Base-by-base conservation (phyloP, 2,888 invertebrate genomes). In the Zhuqinia jingwanae region DNA sequence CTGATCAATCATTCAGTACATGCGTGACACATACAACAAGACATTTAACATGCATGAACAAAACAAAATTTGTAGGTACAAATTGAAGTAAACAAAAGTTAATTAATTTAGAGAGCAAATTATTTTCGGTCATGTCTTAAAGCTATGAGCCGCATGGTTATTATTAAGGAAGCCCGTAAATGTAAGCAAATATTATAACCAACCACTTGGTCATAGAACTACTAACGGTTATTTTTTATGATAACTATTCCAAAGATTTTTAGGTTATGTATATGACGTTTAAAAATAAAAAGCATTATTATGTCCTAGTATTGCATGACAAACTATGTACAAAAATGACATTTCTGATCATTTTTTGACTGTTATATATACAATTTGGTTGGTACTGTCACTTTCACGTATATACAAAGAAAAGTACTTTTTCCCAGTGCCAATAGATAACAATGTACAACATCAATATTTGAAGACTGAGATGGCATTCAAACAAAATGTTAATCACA, bases 391-490 rank as follows among this genome's bases (percentile, higher is more conserved):
- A 36, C 45, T 20, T 70, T 42, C 20, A 17, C 30, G 42, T 58
- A 58, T 76, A 30, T 68, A 42, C 47, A 68, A 11, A 36, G 36
- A 42, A 25, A 36, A 36, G 8, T 36, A 36, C 36, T 36, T 6
- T 36, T 53, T 53, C 53, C 15, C 15, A 36, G 2, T 68, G 36
- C 36, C 36, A 36, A 8, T 36, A 36, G 8, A 36, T 36, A 36
- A 11, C 45, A 53, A 58, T 75, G 75, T 79, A 65, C 60, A 79
- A 42, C 45, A 60, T 25, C 70, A 80, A 36, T 36, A 36, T 15
- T 68, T 47, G 87, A 87, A 87, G 87, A 87, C 87, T 87, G 87
- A 87, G 87, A 87, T 87, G 87, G 87, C 73, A 75, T 63, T 83
- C 2, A 13, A 50, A 13, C 50, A n/a, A n/a, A n/a, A 2, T 58